A percentile compares a stretch with the other conserved stretches of the same genome.
These are phyloP conservation scores for Toxotes lorentzi DNA, from an alignment of 2,797 vertebrate genomes.

Conservation along the genomic window DNA sequence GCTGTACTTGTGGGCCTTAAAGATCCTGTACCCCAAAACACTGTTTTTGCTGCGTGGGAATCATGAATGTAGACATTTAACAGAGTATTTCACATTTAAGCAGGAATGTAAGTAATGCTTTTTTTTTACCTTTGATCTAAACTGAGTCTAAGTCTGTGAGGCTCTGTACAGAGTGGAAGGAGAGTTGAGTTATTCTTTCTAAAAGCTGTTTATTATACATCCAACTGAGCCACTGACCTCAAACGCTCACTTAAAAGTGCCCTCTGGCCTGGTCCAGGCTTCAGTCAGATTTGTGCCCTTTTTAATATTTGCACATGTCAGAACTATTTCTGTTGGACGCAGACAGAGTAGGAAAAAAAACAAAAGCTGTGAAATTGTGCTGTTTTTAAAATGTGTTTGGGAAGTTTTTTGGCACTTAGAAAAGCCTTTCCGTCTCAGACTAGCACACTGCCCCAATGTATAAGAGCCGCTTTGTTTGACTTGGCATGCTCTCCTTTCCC, in stretches of 20 bases:
- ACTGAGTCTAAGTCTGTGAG: constrained; percentile 25
- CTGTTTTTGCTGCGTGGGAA: constrained; percentile 99
- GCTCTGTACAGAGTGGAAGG: constrained; percentile 15
- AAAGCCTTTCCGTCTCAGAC: constrained; percentile 59
- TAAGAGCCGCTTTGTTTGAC: constrained; percentile 71
- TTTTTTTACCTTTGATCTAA: constrained; percentile 39
- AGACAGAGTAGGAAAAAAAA: constrained; percentile 10
- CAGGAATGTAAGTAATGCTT: constrained; percentile 97
- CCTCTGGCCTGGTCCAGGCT: constrained; percentile 49
- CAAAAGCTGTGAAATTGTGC: constrained; percentile 55
- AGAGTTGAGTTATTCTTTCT: constrained; percentile 62
- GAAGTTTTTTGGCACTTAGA: constrained; percentile 60
- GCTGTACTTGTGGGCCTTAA: constrained; percentile 84
- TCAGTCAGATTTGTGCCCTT: constrained; percentile 37
- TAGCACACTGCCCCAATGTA: constrained; percentile 59
- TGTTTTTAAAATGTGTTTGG: constrained; percentile 54
- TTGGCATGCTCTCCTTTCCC: constrained; percentile 63
- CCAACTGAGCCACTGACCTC: constrained; percentile 45
- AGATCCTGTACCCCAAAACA: constrained; percentile 93
- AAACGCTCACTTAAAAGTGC: constrained; percentile 56
- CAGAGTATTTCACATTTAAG: constrained; percentile 99
- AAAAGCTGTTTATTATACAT: constrained; percentile 66
- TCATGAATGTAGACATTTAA: constrained; percentile 99
- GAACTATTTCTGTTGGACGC: constrained; percentile 73
- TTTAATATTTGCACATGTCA: constrained; percentile 82